phyloP scores from a whole-genome alignment of 2,113 vertebrate species.

The Nannobrachium achirus region DNA sequence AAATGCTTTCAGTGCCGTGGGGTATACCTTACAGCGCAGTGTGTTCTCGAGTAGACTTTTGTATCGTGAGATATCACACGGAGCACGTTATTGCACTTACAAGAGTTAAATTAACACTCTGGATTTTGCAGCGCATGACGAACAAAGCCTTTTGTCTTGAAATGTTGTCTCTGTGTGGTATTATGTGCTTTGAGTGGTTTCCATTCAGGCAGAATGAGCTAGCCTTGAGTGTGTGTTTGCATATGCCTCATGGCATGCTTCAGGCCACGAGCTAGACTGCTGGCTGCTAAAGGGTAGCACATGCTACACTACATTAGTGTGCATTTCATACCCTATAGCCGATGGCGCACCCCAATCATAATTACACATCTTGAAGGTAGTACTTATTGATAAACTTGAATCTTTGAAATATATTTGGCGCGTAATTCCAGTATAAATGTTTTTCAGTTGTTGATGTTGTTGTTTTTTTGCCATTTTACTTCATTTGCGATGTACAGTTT shows the following conservation, averaged over 20 bases:
- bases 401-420: neutral
- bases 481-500: conserved; percentile 12
- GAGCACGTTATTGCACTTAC: neutral
- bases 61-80: neutral
- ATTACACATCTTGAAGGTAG: conserved; percentile 19
- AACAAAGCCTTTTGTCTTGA: conserved; percentile 48
- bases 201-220: conserved; percentile 29
- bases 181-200: conserved; percentile 54
- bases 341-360: conserved; percentile 2
- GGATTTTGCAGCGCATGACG: neutral
- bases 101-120: neutral
- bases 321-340: conserved; percentile 20
- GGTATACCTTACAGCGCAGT: too few species aligned
- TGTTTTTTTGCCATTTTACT: neutral
- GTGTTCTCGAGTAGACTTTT: too few species aligned
- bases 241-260: conserved; percentile 63
- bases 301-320: conserved; percentile 8
- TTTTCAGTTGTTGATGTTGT: neutral
- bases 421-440: neutral
- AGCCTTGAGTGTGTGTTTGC: conserved; percentile 43
- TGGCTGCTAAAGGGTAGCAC: conserved; percentile 38
- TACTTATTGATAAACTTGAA: conserved; percentile 15
- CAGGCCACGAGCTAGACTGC: conserved; percentile 56
- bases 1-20: too few species aligned
- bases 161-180: conserved; percentile 51